phyloP scores from a whole-genome alignment of 2,113 vertebrate species.

The Pholis gunnellus region DNA sequence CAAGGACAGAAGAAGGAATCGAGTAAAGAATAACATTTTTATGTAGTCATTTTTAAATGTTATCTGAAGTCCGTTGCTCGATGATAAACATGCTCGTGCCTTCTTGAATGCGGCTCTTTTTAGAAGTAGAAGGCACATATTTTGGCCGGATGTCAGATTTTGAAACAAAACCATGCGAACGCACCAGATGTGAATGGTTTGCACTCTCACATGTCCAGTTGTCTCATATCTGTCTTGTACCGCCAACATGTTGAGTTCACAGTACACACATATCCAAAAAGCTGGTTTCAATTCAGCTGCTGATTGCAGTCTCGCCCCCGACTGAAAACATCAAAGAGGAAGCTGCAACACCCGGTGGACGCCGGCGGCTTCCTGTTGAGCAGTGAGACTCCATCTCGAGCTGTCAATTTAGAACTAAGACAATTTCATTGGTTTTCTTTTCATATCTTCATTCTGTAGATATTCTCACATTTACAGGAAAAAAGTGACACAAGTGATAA shows the following conservation, averaged over 20 bases:
- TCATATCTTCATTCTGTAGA: neutral
- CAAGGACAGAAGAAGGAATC: neutral
- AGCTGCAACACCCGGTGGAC: neutral
- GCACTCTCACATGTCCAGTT: slow-evolving; percentile 17
- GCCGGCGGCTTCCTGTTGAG: neutral
- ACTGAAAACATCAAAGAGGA: slow-evolving; percentile 26
- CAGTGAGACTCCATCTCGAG: neutral
- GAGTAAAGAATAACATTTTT: neutral
- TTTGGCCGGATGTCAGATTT: neutral
- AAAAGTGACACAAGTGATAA: neutral
- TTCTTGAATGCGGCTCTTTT: neutral
- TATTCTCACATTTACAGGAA: neutral
- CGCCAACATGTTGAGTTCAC: neutral
- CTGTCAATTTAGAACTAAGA: neutral
- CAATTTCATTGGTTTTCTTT: neutral
- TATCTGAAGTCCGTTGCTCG: neutral
- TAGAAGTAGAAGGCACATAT: neutral
- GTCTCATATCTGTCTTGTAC: slow-evolving; percentile 3
- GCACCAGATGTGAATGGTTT: slow-evolving; percentile 34
- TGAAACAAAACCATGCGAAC: neutral
- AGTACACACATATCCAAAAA: slow-evolving; percentile 2
- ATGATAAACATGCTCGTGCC: neutral
- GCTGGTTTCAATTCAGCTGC: slow-evolving; percentile 31
- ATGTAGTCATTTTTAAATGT: neutral
- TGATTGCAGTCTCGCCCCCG: neutral